These are phyloP conservation scores for Protosalanx chinensis DNA, from an alignment of 2,797 vertebrate species.

Conservation along the genomic window DNA sequence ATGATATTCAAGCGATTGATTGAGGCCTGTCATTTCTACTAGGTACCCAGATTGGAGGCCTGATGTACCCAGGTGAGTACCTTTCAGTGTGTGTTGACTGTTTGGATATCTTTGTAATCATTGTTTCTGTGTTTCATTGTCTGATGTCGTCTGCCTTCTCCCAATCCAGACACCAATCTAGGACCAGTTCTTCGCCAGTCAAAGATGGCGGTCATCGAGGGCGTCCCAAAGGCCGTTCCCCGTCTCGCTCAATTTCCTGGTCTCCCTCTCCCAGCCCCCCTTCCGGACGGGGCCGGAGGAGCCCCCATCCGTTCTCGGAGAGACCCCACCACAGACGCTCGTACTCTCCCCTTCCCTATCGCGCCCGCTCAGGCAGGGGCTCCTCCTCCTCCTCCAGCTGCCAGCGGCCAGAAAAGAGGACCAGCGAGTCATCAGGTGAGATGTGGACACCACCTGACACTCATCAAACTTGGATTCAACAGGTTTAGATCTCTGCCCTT, in stretches of 20 bases:
- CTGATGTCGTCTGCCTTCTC: background rate
- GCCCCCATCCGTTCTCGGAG: constrained; percentile 13
- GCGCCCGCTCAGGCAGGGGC: constrained; percentile 1
- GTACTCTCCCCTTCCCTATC: constrained; percentile 18
- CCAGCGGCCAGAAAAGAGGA: constrained; percentile 20
- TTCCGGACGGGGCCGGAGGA: constrained; percentile 23
- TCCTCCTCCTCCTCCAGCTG: constrained; percentile 25
- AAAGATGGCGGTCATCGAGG: constrained; percentile 40
- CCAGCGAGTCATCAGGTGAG: constrained; percentile 36
- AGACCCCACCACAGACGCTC: constrained; percentile 23
- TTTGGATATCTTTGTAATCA: background rate
- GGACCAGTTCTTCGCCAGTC: constrained; percentile 10
- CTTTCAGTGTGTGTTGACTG: background rate
- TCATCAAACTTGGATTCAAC: background rate
- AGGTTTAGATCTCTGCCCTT: background rate
- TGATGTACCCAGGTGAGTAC: constrained; percentile 59
- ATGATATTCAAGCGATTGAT: constrained; percentile 3
- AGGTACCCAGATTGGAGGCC: constrained; percentile 69
- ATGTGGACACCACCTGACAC: background rate
- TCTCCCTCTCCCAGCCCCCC: constrained; percentile 50
- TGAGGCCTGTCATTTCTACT: background rate
- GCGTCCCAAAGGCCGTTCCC: constrained; percentile 45
- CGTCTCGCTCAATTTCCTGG: constrained; percentile 35
- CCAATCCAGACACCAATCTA: constrained; percentile 12
- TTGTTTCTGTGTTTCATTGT: background rate